Evolutionary conservation across 2,113 vertebrate genomes (phyloP).

Genomic region (Macquaria ambigua): DNA sequence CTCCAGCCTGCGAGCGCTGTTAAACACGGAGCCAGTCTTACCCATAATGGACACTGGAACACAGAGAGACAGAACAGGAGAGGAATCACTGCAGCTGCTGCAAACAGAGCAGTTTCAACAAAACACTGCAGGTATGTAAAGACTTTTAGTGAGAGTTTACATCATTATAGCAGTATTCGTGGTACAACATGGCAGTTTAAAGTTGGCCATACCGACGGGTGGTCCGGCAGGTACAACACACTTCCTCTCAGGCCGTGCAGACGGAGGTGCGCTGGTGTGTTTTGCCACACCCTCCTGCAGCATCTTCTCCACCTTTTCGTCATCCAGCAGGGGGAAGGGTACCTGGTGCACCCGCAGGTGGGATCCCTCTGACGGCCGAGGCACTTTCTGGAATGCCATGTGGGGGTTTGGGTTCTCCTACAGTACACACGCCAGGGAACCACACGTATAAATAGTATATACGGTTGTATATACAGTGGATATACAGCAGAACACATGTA

Average conservation of each 20-base stretch:
- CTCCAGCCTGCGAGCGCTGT: conserved; percentile 97
- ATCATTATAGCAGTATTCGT: neutral
- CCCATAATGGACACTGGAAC: conserved; percentile 92
- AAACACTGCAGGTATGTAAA: neutral
- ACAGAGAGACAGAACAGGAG: conserved; percentile 45
- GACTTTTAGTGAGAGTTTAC: neutral
- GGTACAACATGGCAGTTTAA: neutral
- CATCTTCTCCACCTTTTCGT: conserved; percentile 89
- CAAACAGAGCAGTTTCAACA: neutral
- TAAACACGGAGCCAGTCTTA: conserved; percentile 92
- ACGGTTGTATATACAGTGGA: neutral
- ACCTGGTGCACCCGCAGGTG: conserved; percentile 95
- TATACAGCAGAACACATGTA: neutral
- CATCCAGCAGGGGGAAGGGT: conserved; percentile 92
- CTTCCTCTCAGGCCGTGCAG: conserved; percentile 89
- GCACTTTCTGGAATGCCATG: conserved; percentile 98
- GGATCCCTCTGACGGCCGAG: conserved; percentile 96
- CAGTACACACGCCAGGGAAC: neutral
- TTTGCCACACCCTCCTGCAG: conserved; percentile 89
- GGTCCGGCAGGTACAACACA: conserved; percentile 97
- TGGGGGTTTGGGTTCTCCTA: conserved; percentile 99
- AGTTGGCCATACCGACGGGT: conserved; percentile 90
- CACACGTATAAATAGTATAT: conserved; percentile 2
- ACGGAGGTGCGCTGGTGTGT: conserved; percentile 80
- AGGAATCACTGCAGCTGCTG: neutral